These are phyloP conservation scores for Linnaemya tessellans DNA, from an alignment of 2,888 invertebrate genomes.

Conservation along the genomic window DNA sequence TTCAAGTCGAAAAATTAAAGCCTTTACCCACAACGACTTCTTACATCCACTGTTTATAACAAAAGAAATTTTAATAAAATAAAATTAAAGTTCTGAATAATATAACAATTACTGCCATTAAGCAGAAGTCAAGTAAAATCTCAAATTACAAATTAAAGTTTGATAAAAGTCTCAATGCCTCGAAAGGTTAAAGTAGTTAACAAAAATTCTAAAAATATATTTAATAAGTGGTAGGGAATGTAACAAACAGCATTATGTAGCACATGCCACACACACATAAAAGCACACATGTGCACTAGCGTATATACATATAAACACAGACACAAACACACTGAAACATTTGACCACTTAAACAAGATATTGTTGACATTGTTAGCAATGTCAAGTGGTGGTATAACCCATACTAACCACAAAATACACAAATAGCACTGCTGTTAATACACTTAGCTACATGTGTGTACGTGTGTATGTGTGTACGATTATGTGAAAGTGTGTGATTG, in stretches of 20 bases:
- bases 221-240: slow-evolving; percentile 44
- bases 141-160: slow-evolving; percentile 60
- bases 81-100: neutral
- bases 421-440: slow-evolving; percentile 34
- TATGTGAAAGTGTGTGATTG: slow-evolving; percentile 3
- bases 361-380: slow-evolving; percentile 72
- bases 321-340: slow-evolving; percentile 40
- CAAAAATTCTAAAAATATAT: slow-evolving; percentile 29
- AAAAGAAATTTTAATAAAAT: no score
- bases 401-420: slow-evolving; percentile 56
- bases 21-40: no score
- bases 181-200: slow-evolving; percentile 56
- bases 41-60: no score
- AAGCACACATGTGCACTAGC: neutral
- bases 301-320: slow-evolving; percentile 12
- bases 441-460: slow-evolving; percentile 6
- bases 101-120: slow-evolving; percentile 14
- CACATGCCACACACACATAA: neutral
- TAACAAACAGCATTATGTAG: slow-evolving; percentile 35
- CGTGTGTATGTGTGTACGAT: neutral
- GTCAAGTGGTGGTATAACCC: slow-evolving; percentile 71
- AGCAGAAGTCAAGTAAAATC: slow-evolving; percentile 29
- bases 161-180: slow-evolving; percentile 52
- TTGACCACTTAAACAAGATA: slow-evolving; percentile 70
- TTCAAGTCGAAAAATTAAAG: no score